phyloP scores from a whole-genome alignment of 2,797 vertebrate genomes.

The Pipistrellus pipistrellus region DNA sequence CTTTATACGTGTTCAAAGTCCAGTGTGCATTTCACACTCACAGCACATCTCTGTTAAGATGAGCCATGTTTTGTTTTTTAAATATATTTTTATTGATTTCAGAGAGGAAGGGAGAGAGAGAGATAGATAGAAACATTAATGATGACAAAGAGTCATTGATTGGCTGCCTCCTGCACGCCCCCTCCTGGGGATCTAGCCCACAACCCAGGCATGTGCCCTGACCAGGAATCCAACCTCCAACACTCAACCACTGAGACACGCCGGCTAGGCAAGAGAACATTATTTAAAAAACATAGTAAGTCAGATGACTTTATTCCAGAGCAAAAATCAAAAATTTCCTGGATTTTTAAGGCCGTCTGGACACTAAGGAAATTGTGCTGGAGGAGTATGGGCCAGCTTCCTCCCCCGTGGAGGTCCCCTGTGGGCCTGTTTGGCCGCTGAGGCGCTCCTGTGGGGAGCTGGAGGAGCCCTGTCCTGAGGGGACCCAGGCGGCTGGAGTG shows the following conservation, averaged over 20 bases:
- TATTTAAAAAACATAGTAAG: background rate
- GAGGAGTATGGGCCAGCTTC: conserved; percentile 1
- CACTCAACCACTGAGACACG: no score
- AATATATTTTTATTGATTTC: no score
- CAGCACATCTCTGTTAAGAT: background rate
- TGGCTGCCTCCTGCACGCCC: no score
- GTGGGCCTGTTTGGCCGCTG: conserved; percentile 8
- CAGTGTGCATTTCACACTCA: background rate
- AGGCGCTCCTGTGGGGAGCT: conserved; percentile 61
- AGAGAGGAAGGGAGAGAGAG: no score
- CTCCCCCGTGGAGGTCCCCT: conserved; percentile 26
- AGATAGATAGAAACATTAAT: no score
- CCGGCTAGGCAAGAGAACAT: background rate
- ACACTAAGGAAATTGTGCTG: conserved; percentile 26
- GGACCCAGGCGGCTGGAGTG: conserved; percentile 21
- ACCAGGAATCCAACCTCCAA: no score
- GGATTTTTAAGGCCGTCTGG: conserved; percentile 29
- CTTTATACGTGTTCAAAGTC: background rate
- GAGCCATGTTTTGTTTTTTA: background rate
- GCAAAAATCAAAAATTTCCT: background rate
- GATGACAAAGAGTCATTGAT: no score
- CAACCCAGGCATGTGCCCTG: no score
- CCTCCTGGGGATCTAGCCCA: no score
- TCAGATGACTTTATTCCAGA: background rate
- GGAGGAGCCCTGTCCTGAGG: conserved; percentile 25